Evolutionary conservation across 2,888 invertebrate species (phyloP).

Genomic region (Eupsilia transversa): DNA sequence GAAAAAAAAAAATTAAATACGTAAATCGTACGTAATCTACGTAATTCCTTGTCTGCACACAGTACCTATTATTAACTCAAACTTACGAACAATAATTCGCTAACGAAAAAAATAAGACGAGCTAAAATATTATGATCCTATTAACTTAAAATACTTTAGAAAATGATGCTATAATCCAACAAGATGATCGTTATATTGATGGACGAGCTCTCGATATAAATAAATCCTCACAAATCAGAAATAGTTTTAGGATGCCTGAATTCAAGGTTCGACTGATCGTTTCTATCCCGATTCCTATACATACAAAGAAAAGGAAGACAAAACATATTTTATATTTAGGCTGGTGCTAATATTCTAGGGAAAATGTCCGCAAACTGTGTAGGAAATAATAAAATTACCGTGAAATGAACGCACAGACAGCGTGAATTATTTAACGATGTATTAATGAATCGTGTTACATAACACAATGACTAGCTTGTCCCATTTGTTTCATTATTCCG

Average conservation of each 20-base stretch:
- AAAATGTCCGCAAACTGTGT: conserved; percentile 27
- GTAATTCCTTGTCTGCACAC: neutral
- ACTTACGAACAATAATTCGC: conserved; percentile 3
- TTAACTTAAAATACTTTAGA: conserved; percentile 41
- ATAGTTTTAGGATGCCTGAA: conserved; percentile 49
- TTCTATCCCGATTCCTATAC: conserved; percentile 19
- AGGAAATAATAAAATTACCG: conserved; percentile 41
- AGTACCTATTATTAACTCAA: conserved; percentile 4
- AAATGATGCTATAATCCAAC: conserved; percentile 36
- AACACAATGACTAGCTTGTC: conserved; percentile 50
- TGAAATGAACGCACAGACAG: conserved; percentile 49
- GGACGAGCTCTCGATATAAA: conserved; percentile 53
- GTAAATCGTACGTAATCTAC: no score
- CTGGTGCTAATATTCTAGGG: conserved; percentile 20
- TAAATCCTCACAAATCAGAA: conserved; percentile 52
- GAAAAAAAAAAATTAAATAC: neutral
- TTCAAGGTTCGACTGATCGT: conserved; percentile 47
- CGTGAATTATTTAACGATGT: conserved; percentile 48
- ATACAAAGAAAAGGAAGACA: conserved; percentile 33
- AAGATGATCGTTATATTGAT: conserved; percentile 46
- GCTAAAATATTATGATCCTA: conserved; percentile 36
- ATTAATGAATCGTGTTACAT: conserved; percentile 41
- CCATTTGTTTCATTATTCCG: conserved; percentile 53
- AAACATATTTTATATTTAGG: conserved; percentile 28
- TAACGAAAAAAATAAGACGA: conserved; percentile 6